Evolutionary conservation across 2,797 vertebrate genomes (phyloP).

Genomic region (Phaenicophaeus curvirostris): DNA sequence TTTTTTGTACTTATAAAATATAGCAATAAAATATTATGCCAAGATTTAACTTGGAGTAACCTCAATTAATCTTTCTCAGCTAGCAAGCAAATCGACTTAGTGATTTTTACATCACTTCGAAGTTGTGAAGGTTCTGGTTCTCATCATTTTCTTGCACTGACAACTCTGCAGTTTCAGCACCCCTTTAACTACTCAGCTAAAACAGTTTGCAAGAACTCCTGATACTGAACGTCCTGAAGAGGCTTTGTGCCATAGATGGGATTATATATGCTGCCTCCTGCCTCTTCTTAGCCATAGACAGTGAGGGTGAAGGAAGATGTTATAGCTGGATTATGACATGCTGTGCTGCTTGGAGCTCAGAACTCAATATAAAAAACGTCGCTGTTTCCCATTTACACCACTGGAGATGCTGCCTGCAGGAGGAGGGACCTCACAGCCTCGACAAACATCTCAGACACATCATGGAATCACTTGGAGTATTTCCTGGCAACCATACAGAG

Average conservation of each 20-base stretch:
- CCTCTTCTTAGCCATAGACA: background rate
- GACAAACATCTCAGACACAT: background rate
- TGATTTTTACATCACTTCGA: constrained; percentile 20
- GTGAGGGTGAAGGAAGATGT: background rate
- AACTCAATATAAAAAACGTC: background rate
- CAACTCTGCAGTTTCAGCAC: background rate
- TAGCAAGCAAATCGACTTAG: constrained; percentile 1
- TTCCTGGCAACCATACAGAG: background rate
- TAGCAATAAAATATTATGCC: constrained; percentile 23
- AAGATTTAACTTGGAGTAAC: constrained; percentile 60
- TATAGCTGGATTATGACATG: background rate
- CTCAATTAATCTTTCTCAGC: constrained; percentile 14
- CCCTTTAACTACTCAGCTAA: background rate
- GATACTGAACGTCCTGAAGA: background rate
- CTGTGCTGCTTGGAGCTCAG: background rate
- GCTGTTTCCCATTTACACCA: background rate
- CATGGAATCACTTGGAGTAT: background rate
- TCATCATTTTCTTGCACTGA: background rate
- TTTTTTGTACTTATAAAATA: constrained; percentile 23
- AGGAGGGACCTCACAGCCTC: background rate
- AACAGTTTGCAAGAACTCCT: background rate
- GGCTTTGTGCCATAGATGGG: background rate
- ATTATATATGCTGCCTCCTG: background rate
- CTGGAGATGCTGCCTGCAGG: background rate
- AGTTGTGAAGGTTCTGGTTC: constrained; percentile 30